Evolutionary conservation across 2,888 invertebrate genomes (phyloP).

Genomic region (Bembecia ichneumoniformis): DNA sequence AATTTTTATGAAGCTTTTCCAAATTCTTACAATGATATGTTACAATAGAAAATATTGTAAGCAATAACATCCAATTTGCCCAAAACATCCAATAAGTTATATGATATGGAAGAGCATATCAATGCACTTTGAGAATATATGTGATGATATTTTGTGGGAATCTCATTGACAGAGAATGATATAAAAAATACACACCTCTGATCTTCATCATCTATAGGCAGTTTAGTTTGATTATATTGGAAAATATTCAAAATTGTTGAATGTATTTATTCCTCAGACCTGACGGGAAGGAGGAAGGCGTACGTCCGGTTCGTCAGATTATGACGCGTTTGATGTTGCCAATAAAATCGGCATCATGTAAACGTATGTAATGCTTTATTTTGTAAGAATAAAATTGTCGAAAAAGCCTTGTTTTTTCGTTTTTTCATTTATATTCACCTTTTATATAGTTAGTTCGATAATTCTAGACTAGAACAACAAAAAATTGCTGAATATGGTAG

Average conservation of each 20-base stretch:
- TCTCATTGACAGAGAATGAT: slow-evolving; percentile 69
- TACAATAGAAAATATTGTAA: too few species aligned
- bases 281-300: slow-evolving; percentile 98
- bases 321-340: slow-evolving; percentile 99
- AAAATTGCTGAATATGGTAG: too few species aligned
- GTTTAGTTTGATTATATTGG: not conserved
- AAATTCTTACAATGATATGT: too few species aligned
- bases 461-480: too few species aligned
- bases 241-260: not conserved
- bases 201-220: slow-evolving; percentile 13
- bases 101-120: too few species aligned
- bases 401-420: slow-evolving; percentile 13
- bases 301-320: slow-evolving; percentile 97
- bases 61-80: too few species aligned
- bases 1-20: too few species aligned
- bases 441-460: too few species aligned
- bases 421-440: not conserved
- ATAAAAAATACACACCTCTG: slow-evolving; percentile 58
- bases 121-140: slow-evolving; percentile 1
- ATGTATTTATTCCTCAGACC: slow-evolving; percentile 76
- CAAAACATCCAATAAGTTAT: too few species aligned
- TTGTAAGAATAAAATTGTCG: slow-evolving; percentile 51
- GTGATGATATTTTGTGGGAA: slow-evolving; percentile 69
- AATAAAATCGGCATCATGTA: slow-evolving; percentile 99
- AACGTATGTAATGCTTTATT: slow-evolving; percentile 55